A percentile compares a stretch with the other conserved stretches of the same genome.
phyloP scores from a whole-genome alignment of 2,113 vertebrate species.

The Hippolais icterina region DNA sequence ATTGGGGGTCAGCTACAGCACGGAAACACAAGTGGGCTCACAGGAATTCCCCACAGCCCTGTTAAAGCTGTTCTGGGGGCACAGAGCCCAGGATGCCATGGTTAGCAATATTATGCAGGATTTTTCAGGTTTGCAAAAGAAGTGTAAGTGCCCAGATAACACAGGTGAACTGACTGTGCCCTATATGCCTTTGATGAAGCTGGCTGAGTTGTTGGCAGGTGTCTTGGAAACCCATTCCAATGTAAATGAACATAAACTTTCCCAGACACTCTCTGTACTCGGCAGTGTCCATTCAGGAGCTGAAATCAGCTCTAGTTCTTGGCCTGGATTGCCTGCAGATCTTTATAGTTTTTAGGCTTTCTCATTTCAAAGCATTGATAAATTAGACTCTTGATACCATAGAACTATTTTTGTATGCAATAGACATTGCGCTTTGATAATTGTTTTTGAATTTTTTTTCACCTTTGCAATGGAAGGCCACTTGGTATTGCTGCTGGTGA shows the following conservation, averaged over 20 bases:
- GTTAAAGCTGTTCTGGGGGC: not conserved
- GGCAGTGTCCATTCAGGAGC: not conserved
- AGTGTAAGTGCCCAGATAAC: not conserved
- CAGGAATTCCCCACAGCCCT: not conserved
- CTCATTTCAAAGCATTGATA: not conserved
- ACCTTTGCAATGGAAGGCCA: not conserved
- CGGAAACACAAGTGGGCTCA: not conserved
- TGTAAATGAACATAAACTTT: not conserved
- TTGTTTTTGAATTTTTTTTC: not conserved
- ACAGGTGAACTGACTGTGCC: not conserved
- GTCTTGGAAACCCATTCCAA: not conserved
- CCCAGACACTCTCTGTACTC: not conserved
- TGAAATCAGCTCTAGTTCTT: not conserved
- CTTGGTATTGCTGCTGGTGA: not conserved
- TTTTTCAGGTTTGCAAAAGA: not conserved
- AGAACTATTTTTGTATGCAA: not conserved
- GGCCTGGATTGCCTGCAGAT: not conserved
- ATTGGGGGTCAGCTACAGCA: not conserved
- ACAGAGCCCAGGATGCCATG: not conserved
- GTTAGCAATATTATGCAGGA: not conserved
- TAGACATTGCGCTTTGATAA: rapidly evolving
- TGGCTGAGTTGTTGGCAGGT: not conserved
- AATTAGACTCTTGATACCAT: not conserved
- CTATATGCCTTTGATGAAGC: not conserved
- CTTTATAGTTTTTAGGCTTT: not conserved